Conservation (phyloP, 2,113 vertebrate genomes). For the Chloebia gouldiae region DNA sequence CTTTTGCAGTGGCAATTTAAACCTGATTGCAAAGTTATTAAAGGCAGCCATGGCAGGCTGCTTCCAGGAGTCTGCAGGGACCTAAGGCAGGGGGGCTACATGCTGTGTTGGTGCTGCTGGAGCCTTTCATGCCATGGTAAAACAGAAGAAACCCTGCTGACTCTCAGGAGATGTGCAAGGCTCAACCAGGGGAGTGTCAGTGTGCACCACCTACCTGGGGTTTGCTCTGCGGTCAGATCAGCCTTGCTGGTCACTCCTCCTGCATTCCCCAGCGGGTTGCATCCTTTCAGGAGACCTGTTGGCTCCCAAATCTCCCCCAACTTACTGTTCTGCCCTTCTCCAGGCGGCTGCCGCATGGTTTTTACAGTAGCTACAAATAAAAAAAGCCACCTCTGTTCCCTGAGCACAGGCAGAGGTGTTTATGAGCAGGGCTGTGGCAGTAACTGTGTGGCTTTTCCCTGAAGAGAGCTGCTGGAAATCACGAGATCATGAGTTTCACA, state of each 20-base stretch:
- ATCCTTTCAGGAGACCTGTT: not conserved
- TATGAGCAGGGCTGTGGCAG: conserved; percentile 3
- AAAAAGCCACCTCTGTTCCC: not conserved
- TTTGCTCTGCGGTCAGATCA: not conserved
- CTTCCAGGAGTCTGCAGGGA: conserved; percentile 31
- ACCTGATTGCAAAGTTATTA: conserved; percentile 58
- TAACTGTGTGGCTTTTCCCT: not conserved
- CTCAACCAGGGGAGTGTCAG: not conserved
- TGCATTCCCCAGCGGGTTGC: not conserved
- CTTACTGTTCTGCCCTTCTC: not conserved
- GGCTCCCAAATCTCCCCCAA: not conserved
- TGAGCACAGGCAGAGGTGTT: not conserved
- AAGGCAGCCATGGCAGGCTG: conserved; percentile 43
- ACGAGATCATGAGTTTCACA: conserved; percentile 13
- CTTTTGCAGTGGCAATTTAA: conserved; percentile 55
- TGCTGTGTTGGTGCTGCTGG: not conserved
- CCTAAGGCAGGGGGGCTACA: not conserved
- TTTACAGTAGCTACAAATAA: conserved; percentile 29
- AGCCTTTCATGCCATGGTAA: not conserved
- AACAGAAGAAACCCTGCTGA: not conserved
- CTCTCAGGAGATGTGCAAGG: not conserved
- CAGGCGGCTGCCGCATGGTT: not conserved
- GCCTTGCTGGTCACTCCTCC: not conserved
- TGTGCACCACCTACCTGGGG: rapidly evolving
- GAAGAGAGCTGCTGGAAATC: conserved; percentile 6